phyloP scores from a whole-genome alignment of 2,797 vertebrate species.

The Scolopax rusticola region DNA sequence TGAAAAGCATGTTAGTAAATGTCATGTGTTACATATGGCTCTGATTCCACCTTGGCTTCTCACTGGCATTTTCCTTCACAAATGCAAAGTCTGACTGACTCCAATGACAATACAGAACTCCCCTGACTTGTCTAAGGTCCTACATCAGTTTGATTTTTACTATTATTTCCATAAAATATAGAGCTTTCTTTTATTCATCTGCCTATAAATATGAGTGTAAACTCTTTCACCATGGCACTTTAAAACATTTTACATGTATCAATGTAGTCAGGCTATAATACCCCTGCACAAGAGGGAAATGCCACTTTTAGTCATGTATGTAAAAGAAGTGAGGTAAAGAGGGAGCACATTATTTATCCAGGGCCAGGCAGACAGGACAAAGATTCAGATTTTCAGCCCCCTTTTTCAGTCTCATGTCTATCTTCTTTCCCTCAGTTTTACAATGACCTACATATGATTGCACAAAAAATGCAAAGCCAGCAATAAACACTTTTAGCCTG shows the following conservation, averaged over 20 bases:
- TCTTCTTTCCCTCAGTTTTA: neutral
- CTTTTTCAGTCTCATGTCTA: neutral
- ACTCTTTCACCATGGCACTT: neutral
- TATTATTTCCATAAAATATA: neutral
- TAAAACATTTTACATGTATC: neutral
- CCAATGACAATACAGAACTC: neutral
- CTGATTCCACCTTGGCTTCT: neutral
- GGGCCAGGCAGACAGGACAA: neutral
- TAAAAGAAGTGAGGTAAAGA: neutral
- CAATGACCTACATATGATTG: constrained; percentile 44
- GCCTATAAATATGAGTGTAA: neutral
- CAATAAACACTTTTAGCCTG: constrained; percentile 39
- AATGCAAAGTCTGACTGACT: neutral
- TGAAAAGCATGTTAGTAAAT: neutral
- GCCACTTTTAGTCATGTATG: neutral
- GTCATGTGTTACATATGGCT: neutral
- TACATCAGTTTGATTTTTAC: neutral
- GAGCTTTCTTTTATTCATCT: neutral
- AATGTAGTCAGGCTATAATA: neutral
- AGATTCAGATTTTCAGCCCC: neutral
- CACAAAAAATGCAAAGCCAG: constrained; percentile 32
- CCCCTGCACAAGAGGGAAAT: neutral
- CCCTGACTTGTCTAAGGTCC: neutral
- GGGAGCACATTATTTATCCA: neutral
- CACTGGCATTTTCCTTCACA: neutral